Base-by-base conservation (phyloP, 2,888 invertebrate species). In the Callimorpha dominula region DNA sequence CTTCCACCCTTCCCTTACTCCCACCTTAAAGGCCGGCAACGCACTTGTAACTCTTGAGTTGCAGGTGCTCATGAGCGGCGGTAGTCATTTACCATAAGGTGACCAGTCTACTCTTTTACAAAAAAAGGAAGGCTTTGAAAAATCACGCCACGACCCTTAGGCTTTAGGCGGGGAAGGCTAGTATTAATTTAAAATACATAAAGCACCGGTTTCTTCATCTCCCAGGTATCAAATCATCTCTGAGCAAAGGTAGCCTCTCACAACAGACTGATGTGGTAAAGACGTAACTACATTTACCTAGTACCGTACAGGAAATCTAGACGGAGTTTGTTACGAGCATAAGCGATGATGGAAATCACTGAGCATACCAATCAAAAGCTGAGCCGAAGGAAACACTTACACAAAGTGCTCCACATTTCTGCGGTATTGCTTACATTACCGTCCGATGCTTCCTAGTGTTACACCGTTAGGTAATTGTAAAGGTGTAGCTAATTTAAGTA, bases 341-440 rank as follows among this genome's bases (percentile, higher is more conserved):
- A 43, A 66, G 42, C 50, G 46, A 63, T 66, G 15, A 7, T 60
- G 49, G 15, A 31, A 43, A 64, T 64, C 43, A 70, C 46, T 6
- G 31, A 50, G 49, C 9, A 31, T 43, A 64, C 50, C 70, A 64
- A 42, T 42, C 54, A 42, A 31, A 40, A 50, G 68, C 57, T 50
- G 6, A 17, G 52, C 67, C 52, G 54, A 64, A 81, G 82, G 78
- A 83, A 84, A 77, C 65, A 66, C 54, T 75, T 74, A 65, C 60
- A 76, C 68, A 57, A 76, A 83, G 82, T 69, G 77, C 52, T 70
- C 72, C 74, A 82, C 76, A 83, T 82, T 71, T 43, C 65, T 84
- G 84, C n/a, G 82, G 82, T 78, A 75, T 77, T 67, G 65, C 68
- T 71, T 52, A 62, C 74, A 78, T 80, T 77, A 76, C 70, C 68